phyloP scores from a whole-genome alignment of 2,797 vertebrate species.

The Philypnodon macrostomus region DNA sequence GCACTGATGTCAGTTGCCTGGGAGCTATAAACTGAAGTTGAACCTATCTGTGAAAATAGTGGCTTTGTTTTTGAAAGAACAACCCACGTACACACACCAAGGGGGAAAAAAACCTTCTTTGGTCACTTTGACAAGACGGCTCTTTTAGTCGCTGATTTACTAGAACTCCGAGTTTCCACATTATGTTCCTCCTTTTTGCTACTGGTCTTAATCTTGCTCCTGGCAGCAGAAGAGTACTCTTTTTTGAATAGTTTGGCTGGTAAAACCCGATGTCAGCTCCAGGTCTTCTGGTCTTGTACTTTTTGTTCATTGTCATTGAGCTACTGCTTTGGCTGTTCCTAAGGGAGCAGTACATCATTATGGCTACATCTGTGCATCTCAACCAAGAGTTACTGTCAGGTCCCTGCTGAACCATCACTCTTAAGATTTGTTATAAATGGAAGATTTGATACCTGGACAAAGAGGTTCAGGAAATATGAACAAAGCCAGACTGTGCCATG shows the following conservation, averaged over 20 bases:
- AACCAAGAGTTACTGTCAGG: slow-evolving; percentile 34
- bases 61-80: slow-evolving; percentile 13
- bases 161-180: slow-evolving; percentile 19
- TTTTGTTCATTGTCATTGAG: slow-evolving; percentile 40
- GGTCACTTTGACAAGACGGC: slow-evolving; percentile 29
- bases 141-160: slow-evolving; percentile 52
- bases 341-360: slow-evolving; percentile 43
- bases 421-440: slow-evolving; percentile 28
- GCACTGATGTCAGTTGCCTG: slow-evolving; percentile 48
- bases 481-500: slow-evolving; percentile 26
- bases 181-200: slow-evolving; percentile 32
- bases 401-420: slow-evolving; percentile 50
- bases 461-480: slow-evolving; percentile 28
- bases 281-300: slow-evolving; percentile 35
- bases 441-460: slow-evolving; percentile 9
- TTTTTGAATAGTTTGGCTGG: slow-evolving; percentile 36
- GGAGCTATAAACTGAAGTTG: slow-evolving; percentile 51
- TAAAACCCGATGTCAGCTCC: slow-evolving; percentile 16
- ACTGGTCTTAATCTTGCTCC: slow-evolving; percentile 41
- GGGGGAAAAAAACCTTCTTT: slow-evolving; percentile 25
- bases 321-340: slow-evolving; percentile 37
- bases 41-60: slow-evolving; percentile 39
- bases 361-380: slow-evolving; percentile 38
- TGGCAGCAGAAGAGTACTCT: slow-evolving; percentile 22
- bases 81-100: slow-evolving; percentile 2